Evolutionary conservation across 1,140 invertebrate genomes (phyloP), one percentile per base, ranked within the genome.

Genomic region (Frieseomelitta varia): DNA sequence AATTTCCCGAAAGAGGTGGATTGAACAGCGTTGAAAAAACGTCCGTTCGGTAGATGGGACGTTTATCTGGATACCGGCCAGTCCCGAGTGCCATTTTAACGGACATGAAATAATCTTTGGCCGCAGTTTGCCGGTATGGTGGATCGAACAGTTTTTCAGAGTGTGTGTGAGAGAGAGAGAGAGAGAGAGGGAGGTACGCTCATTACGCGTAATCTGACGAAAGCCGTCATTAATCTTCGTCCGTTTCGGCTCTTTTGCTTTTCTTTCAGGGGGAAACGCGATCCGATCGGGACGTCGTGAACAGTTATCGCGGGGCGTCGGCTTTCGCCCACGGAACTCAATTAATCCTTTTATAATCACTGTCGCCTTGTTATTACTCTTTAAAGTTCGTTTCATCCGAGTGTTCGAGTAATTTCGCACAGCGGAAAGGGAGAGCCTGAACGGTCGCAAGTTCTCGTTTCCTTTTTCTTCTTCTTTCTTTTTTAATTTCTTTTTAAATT

Each of bases 131-230:
- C 21, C n/a, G 58, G 47, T 11, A 8, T 10, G 63, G 6, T 12
- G 10, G 75, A 58, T 78, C 74, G 81, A 78, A 83, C 65, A 14
- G 75, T 79, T 83, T 83, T 83, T 83, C 74, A 56, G 19, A 65
- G 4, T 10, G n/a, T 11, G 14, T 10, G 6, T 6, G 17, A 56
- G 6, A 4, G 55, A 17, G 11, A 17, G 53, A 17, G 15, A 17
- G 12, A 55, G 12, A 6, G 53, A 19, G 17, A 55, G 53, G 15
- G 53, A 17, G 24, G 19, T 21, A n/a, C 72, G 81, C 86, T 88
- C 86, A 85, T 87, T 88, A 87, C 83, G 82, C 87, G 86, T 87
- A 88, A 88, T 88, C 86, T 85, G 87, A 88, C 84, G 72, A 81
- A 81, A 80, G 27, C 61, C 73, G 53, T 87, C 87, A 87, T 88